phyloP scores from a whole-genome alignment of 2,113 vertebrate species.

The Narcine bancroftii region DNA sequence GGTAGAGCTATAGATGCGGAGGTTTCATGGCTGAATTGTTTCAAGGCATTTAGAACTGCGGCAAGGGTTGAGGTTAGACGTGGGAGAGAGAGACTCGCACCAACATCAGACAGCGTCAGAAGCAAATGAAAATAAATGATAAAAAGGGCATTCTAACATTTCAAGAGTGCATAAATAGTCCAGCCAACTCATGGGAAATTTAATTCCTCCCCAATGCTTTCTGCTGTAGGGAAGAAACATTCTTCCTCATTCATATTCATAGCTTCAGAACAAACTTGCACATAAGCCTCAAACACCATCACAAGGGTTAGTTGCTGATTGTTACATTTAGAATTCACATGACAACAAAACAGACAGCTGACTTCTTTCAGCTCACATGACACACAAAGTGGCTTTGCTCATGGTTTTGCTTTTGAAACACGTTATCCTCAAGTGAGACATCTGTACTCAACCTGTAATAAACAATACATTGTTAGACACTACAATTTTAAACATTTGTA shows the following conservation, averaged over 20 bases:
- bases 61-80: neutral
- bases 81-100: neutral
- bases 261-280: neutral
- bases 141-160: neutral
- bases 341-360: neutral
- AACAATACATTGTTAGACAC: neutral
- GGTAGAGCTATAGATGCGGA: neutral
- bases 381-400: neutral
- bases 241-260: neutral
- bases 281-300: neutral
- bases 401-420: neutral
- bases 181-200: neutral
- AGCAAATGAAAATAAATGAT: neutral
- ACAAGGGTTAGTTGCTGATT: neutral
- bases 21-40: neutral
- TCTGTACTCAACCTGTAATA: neutral
- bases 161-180: neutral
- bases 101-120: neutral
- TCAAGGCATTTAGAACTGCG: neutral
- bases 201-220: neutral
- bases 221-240: neutral
- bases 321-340: neutral
- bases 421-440: neutral
- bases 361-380: neutral
- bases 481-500: neutral